A percentile compares a stretch with the other conserved stretches of the same genome.
phyloP scores from a whole-genome alignment of 2,113 vertebrate species.

The Cephalophus harveyi region DNA sequence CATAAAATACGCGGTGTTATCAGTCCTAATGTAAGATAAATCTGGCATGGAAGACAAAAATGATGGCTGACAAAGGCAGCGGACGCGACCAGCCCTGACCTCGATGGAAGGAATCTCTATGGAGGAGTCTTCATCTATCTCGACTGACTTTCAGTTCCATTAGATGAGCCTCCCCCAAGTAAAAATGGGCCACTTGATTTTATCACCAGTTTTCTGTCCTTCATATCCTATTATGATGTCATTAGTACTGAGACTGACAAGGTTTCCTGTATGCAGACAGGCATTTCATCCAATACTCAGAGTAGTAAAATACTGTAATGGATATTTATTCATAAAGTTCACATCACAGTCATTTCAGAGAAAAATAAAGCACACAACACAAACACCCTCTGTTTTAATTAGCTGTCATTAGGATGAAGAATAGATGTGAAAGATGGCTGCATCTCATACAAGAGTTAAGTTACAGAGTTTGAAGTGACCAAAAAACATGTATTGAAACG shows the following conservation, averaged over 20 bases:
- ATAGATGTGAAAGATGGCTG: not conserved
- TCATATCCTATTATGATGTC: not conserved
- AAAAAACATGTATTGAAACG: not conserved
- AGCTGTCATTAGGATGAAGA: constrained; percentile 5
- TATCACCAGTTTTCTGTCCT: not conserved
- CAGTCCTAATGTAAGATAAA: not conserved
- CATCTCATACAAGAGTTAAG: not conserved
- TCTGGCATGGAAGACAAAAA: not conserved
- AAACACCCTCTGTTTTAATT: constrained; percentile 23
- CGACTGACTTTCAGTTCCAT: not conserved
- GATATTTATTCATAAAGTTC: not conserved
- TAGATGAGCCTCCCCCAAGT: not conserved
- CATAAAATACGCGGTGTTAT: not conserved
- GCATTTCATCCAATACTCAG: not conserved
- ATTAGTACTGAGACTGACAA: not conserved
- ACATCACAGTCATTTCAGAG: not conserved
- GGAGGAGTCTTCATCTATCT: not conserved
- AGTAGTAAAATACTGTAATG: not conserved
- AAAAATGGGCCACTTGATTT: not conserved
- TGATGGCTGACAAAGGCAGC: not conserved
- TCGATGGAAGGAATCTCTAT: not conserved
- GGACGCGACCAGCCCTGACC: not conserved
- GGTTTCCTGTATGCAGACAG: not conserved
- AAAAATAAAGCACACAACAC: not conserved
- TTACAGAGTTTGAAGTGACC: not conserved